Base-by-base conservation (phyloP, 2,888 invertebrate species). In the Drosophila putrida region DNA sequence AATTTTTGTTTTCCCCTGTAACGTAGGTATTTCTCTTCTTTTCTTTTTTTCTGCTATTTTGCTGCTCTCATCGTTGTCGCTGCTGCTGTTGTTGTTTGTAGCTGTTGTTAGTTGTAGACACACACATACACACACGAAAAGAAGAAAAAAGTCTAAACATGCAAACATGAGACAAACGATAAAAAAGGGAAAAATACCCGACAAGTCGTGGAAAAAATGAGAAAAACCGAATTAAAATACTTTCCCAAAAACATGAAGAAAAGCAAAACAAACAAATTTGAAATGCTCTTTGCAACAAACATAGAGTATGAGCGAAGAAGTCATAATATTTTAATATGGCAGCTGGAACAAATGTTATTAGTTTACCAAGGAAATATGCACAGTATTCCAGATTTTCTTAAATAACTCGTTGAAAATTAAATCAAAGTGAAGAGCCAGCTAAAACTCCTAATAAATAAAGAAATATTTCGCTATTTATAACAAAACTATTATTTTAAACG, bases 1-100 rank as follows among this genome's bases (percentile, higher is more conserved):
- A 85, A 85, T 85, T 85, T 84, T 85, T 79, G 72, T 82, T 88
- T 88, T 84, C 75, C 71, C 69, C 80, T 63, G 68, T 78, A 68
- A 50, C 70, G 70, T 65, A 72, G 58, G 33, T 15, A 36, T 46
- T 68, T 50, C 38, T 57, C n/a, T n/a, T n/a, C n/a, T 41, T 46
- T 25, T 53, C 11, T 49, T 57, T 33, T 33, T 35, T 49, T 13
- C 47, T 60, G 25, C 38, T 51, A 25, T 43, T 20, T 20, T 20
- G 20, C 43, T 64, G 50, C 58, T 55, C 58, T 62, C 65, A 57
- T 54, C 51, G 41, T 61, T 61, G 63, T 35, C 66, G 57, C 59
- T 41, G 41, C 10, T 38, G 38, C 8, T 61, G 60, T 35, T 69
- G 63, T 13, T 67, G 44, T 38, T 53, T 67, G 39, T 44, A 50